Conservation (phyloP, 92 coral and sea anemone species). For the Palythoa grandiflora region DNA sequence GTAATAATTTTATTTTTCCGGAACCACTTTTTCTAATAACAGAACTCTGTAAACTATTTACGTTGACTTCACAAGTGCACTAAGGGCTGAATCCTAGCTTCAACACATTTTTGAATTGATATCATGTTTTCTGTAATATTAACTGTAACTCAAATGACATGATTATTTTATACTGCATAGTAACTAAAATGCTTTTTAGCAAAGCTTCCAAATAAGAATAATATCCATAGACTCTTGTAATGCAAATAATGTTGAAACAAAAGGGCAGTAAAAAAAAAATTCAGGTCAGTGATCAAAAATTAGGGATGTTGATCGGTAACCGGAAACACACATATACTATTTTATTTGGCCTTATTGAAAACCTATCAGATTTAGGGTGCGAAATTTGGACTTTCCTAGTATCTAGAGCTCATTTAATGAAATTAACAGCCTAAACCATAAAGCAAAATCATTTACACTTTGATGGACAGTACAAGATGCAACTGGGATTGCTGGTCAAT, state of each 20-base stretch:
- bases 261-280: not conserved
- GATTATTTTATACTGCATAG: not conserved
- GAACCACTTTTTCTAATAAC: constrained; percentile 14
- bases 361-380: too few relatives aligned
- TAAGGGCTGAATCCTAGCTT: constrained; percentile 5
- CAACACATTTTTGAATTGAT: not conserved
- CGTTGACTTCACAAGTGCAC: constrained; percentile 1
- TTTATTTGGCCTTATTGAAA: not conserved
- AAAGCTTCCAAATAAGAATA: constrained; percentile 21
- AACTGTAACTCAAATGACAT: constrained; percentile 11
- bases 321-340: constrained; percentile 26
- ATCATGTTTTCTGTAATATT: not conserved
- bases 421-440: too few relatives aligned
- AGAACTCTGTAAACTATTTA: not conserved
- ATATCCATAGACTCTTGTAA: constrained; percentile 20
- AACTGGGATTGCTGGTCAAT: too few relatives aligned
- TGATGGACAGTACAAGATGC: too few relatives aligned
- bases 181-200: constrained; percentile 7
- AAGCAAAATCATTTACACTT: too few relatives aligned
- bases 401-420: too few relatives aligned
- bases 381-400: too few relatives aligned
- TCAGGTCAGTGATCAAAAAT: constrained; percentile 7
- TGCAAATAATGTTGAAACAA: not conserved
- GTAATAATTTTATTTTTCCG: constrained; percentile 2
- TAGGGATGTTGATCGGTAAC: constrained; percentile 9